phyloP scores from a whole-genome alignment of 2,797 vertebrate genomes.

The Microctenopoma stevenorrisi region DNA sequence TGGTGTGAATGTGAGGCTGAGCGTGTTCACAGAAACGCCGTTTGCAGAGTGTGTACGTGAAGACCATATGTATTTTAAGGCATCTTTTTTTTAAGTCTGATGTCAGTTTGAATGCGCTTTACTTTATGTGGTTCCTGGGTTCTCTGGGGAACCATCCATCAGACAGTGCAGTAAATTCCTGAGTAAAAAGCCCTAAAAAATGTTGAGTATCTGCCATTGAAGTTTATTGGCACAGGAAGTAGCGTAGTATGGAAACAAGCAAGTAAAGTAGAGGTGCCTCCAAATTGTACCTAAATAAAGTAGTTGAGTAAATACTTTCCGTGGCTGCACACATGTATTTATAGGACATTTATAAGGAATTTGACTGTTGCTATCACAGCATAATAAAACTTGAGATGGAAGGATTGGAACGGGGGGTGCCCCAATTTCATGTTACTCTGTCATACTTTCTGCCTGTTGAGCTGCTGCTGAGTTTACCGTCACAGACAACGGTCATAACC shows the following conservation, averaged over 20 bases:
- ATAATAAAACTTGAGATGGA: not conserved
- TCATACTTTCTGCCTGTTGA: not conserved
- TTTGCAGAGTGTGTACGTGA: too few relatives aligned
- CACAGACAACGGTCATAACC: not conserved
- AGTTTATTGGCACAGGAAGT: too few relatives aligned
- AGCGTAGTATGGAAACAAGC: not conserved
- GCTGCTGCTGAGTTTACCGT: not conserved
- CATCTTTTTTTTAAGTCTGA: not conserved
- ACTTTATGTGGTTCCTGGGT: constrained; percentile 2
- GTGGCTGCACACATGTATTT: too few relatives aligned
- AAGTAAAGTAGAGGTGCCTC: too few relatives aligned
- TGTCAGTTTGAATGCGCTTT: not conserved
- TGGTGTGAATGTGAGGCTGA: not conserved
- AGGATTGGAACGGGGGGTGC: not conserved
- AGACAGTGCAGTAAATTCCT: constrained; percentile 11
- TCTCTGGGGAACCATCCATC: not conserved
- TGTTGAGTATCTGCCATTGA: too few relatives aligned
- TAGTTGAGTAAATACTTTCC: too few relatives aligned
- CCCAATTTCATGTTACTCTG: not conserved
- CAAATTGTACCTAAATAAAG: too few relatives aligned
- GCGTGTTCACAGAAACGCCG: too few relatives aligned
- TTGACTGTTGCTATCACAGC: not conserved
- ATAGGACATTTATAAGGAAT: too few relatives aligned
- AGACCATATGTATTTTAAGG: too few relatives aligned
- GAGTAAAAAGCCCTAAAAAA: not conserved